Evolutionary conservation across 2,888 invertebrate genomes (phyloP), one percentile per base, ranked within the genome.

Genomic region (Orthosia cruda): DNA sequence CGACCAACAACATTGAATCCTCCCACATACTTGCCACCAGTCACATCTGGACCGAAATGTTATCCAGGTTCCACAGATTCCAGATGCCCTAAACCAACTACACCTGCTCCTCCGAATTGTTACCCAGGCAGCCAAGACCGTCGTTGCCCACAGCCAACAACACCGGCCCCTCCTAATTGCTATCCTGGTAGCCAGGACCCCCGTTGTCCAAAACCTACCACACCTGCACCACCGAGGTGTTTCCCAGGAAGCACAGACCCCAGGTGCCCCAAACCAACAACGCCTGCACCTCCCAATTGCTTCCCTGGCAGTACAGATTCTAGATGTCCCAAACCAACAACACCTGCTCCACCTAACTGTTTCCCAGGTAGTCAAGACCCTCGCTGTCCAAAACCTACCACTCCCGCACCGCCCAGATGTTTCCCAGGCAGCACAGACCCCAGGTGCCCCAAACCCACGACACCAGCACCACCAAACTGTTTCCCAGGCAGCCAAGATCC

Each of bases 401-500:
- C 70, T 59, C 87, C 91, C 90, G 87, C 74, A 1, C 80, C 89
- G 18, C 90, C 90, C 5, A 69, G 77, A 7, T 88, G 89, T 58
- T 87, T 71, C 67, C 88, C 88, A 1, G 89, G 89, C 0, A 80
- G 73, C 18, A 74, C 62, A 1, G 88, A 90, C 26, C 83, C 86
- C 0, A 32, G 84, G 0, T 92, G 91, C 54, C 91, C 90, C 1
- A 86, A 83, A 49, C 89, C 78, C 70, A 89, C 62, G 66, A 87
- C 71, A 61, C 87, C 91, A 90, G 87, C 73, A 1, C 80, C 89
- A 23, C 90, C 90, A 16, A 62, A 63, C 0, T 90, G 90, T 58
- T 91, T 70, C 66, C 91, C 88, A 0, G 91, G 92, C 0, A 86
- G 85, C 11, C 73, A 76, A 0, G 93, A 94, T 32, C 89, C 91